Base-by-base conservation (phyloP, 1,140 invertebrate genomes). In the Eciton burchellii region DNA sequence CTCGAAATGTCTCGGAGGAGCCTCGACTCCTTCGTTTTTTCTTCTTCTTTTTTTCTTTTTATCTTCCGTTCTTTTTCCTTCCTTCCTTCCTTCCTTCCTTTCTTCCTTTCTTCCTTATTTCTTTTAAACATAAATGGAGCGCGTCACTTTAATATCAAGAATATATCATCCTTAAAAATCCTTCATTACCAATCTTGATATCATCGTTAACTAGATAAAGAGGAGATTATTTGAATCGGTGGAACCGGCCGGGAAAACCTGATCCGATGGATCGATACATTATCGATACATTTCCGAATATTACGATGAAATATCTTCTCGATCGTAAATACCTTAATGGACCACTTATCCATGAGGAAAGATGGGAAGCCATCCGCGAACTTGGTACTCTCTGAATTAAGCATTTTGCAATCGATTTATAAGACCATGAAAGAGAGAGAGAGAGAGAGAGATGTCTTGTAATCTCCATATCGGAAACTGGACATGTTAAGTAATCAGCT, bases 221-320 rank as follows among this genome's bases (percentile, higher is more conserved):
- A 66, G n/a, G 21, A 77, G 68, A 77, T 68, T 77, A 77, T 54
- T 21, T 43, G 16, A 45, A 43, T 9, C 45, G 26, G 54, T 66
- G 66, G 35, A 73, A 59, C 4, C 41, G 11, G n/a, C 47, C 1
- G 4, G 29, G 56, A 0, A 77, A 66, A 66, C 73, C 68, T 68
- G 2, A 5, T 0, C 16, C 35, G 35, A 54, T 77, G 16, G 16
- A 68, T 77, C 66, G n/a, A n/a, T n/a, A n/a, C n/a, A n/a, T 65
- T 43, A 65, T 66, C 43, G 73, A 66, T 21, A 59, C 52, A 26
- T 16, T 41, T 11, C 19, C 0, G 21, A 6, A 6, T 11, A 16
- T n/a, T 24, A 5, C 66, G 65, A 77, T 77, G 45, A 29, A 21
- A 68, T 77, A 66, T 68, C 21, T 43, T 66, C 62, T 65, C 73